phyloP scores from a whole-genome alignment of 2,797 vertebrate species.

The Coendou prehensilis region DNA sequence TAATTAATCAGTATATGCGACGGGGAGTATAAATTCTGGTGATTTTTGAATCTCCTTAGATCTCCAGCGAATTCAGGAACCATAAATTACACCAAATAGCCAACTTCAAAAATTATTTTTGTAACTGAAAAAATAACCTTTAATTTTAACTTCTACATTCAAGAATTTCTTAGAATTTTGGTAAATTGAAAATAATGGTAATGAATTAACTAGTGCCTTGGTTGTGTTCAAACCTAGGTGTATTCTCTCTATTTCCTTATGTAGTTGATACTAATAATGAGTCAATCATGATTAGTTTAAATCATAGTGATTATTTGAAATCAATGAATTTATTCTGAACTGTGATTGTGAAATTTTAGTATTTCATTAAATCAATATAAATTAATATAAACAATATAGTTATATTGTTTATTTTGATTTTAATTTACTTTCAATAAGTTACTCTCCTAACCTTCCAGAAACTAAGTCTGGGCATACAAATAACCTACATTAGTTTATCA shows the following conservation, averaged over 20 bases:
- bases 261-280: not conserved
- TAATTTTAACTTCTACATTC: not conserved
- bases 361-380: not conserved
- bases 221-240: not conserved
- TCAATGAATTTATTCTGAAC: not conserved
- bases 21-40: not conserved
- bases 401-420: not conserved
- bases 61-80: not conserved
- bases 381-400: not conserved
- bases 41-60: not conserved
- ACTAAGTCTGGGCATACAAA: not conserved
- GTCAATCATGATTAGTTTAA: not conserved
- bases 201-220: not conserved
- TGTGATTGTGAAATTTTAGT: not conserved
- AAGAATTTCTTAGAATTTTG: not conserved
- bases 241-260: not conserved
- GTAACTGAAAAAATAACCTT: not conserved
- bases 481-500: not conserved
- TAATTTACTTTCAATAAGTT: not conserved
- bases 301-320: conserved; percentile 36
- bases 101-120: not conserved
- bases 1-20: not conserved
- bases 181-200: not conserved
- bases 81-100: not conserved
- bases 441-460: not conserved